Evolutionary conservation across 2,888 invertebrate genomes (phyloP).

Genomic region (Phengaris arion): DNA sequence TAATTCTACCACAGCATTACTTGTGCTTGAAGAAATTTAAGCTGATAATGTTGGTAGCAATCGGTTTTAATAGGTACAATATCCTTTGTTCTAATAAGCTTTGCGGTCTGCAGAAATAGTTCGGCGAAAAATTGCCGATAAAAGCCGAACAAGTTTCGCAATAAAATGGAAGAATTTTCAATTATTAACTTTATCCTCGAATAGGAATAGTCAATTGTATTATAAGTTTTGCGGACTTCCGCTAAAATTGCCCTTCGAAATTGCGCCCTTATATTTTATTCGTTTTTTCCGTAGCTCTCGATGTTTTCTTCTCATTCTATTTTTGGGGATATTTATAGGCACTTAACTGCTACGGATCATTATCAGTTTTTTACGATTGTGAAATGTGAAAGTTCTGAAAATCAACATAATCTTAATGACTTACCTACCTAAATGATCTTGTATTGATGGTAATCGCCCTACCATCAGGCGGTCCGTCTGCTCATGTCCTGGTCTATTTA

Average conservation of each 20-base stretch:
- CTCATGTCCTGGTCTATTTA: too few relatives aligned
- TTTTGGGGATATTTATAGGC: constrained; percentile 3
- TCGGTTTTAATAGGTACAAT: neutral
- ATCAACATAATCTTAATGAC: too few relatives aligned
- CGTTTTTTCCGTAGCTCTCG: neutral
- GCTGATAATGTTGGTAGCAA: neutral
- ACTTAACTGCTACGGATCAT: neutral
- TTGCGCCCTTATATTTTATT: constrained; percentile 26
- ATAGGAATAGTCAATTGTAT: constrained; percentile 33
- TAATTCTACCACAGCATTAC: neutral
- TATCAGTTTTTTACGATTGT: neutral
- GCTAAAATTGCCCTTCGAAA: constrained; percentile 32
- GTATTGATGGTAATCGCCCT: too few relatives aligned
- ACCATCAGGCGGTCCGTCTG: too few relatives aligned
- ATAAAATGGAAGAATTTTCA: constrained; percentile 60
- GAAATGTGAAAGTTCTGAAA: neutral
- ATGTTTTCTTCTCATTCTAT: neutral
- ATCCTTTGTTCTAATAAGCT: constrained; percentile 18
- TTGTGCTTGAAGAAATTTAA: neutral
- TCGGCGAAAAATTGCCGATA: constrained; percentile 39
- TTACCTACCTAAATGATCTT: too few relatives aligned
- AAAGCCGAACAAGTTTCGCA: constrained; percentile 54
- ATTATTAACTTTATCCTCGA: constrained; percentile 58
- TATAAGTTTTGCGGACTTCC: constrained; percentile 32
- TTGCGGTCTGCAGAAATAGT: neutral